A percentile compares a stretch with the other conserved stretches of the same genome.
phyloP scores from a whole-genome alignment of 2,113 vertebrate species.

The Illadopsis cleaveri region DNA sequence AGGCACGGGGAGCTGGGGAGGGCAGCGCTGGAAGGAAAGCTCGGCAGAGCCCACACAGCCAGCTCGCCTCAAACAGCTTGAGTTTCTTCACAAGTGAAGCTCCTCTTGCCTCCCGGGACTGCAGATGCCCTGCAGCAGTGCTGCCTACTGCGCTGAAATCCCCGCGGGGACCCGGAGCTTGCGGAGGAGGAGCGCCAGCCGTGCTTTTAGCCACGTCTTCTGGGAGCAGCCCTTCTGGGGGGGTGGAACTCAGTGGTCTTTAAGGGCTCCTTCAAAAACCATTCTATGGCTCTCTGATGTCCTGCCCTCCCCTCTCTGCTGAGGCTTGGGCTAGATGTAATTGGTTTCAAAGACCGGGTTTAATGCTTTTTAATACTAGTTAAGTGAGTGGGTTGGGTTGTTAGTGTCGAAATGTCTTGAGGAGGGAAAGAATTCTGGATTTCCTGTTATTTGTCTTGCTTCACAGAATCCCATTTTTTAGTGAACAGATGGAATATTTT shows the following conservation, averaged over 20 bases:
- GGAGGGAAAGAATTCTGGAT: neutral
- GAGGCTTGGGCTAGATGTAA: neutral
- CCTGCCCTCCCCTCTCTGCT: neutral
- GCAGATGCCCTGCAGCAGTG: neutral
- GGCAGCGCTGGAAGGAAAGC: neutral
- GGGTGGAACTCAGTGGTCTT: rapidly evolving
- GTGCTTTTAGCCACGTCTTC: rapidly evolving
- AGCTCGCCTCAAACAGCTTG: neutral
- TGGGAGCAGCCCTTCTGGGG: neutral
- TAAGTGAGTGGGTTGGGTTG: neutral
- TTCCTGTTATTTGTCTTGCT: constrained; percentile 38
- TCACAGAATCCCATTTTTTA: constrained; percentile 21
- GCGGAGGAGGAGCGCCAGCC: neutral
- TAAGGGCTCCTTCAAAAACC: neutral
- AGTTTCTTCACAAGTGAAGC: neutral
- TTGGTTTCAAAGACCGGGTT: neutral
- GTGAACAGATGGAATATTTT: constrained; percentile 58
- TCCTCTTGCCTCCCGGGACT: neutral
- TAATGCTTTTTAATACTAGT: neutral
- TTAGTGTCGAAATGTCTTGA: neutral
- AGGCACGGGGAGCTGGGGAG: neutral
- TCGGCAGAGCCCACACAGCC: neutral
- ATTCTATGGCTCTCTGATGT: rapidly evolving
- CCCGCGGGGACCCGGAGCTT: rapidly evolving
- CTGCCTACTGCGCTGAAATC: neutral